Evolutionary conservation across 2,113 vertebrate species (phyloP).

Genomic region (Grallaria varia): DNA sequence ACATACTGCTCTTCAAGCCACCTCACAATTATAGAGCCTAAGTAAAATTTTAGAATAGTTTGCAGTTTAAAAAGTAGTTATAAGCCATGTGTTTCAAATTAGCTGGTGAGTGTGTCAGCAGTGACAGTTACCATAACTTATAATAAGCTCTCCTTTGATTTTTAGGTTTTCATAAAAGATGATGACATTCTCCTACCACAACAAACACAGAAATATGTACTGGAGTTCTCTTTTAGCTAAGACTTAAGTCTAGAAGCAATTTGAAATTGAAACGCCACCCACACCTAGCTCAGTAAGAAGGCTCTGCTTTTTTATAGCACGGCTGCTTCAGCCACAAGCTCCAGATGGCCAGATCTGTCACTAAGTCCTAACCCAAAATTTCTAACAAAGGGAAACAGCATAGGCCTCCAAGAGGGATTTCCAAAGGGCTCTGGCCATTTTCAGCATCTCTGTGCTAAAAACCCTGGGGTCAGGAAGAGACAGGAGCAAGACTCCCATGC

Average conservation of each 20-base stretch:
- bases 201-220: conserved; percentile 8
- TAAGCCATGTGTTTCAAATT: conserved; percentile 71
- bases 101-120: conserved; percentile 66
- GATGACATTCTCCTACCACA: conserved; percentile 49
- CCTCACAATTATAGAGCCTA: conserved; percentile 68
- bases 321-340: background rate
- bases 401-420: background rate
- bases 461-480: background rate
- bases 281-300: background rate
- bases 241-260: conserved; percentile 40
- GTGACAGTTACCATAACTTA: conserved; percentile 47
- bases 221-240: conserved; percentile 12
- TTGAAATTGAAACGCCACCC: background rate
- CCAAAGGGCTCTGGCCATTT: background rate
- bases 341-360: background rate
- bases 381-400: background rate
- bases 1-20: conserved; percentile 26
- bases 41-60: conserved; percentile 59
- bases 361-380: background rate
- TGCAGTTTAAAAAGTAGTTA: conserved; percentile 59
- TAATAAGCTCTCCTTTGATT: conserved; percentile 62
- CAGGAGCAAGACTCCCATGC: background rate
- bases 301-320: background rate
- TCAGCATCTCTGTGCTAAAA: background rate
- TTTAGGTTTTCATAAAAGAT: conserved; percentile 9